phyloP scores from a whole-genome alignment of 2,797 vertebrate genomes.

The Sebastes melanostomus region DNA sequence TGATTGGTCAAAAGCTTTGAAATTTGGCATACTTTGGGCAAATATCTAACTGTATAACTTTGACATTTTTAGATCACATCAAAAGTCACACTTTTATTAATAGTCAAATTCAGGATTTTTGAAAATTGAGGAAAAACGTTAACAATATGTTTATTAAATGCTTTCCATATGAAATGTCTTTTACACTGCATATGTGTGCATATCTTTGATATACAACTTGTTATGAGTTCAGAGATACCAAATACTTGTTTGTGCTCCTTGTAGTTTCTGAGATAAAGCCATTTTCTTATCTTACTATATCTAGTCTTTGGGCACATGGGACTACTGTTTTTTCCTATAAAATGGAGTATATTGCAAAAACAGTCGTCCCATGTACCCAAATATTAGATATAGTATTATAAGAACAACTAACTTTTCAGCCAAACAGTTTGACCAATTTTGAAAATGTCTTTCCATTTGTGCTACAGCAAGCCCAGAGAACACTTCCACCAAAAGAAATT shows the following conservation, averaged over 20 bases:
- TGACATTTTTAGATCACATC: accelerated
- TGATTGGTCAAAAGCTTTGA: neutral
- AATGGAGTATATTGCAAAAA: no score
- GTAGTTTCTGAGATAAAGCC: no score
- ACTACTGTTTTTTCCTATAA: no score
- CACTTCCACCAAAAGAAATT: neutral
- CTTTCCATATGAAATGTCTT: neutral
- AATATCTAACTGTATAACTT: neutral
- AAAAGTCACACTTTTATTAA: neutral
- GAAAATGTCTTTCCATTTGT: neutral
- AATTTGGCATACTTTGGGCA: no score
- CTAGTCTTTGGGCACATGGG: no score
- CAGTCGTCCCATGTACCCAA: no score
- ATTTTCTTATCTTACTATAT: no score
- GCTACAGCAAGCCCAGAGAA: neutral
- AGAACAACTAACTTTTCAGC: no score
- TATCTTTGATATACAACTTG: neutral
- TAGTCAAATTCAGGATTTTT: neutral
- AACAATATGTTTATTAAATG: neutral
- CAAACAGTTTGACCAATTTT: no score
- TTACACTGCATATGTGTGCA: neutral
- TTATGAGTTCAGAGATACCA: no score
- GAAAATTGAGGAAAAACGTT: neutral
- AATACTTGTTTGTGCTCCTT: no score
- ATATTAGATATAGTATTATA: no score